These are phyloP conservation scores for Ormyrus rosae DNA, from an alignment of 2,888 invertebrate species.

Conservation along the genomic window DNA sequence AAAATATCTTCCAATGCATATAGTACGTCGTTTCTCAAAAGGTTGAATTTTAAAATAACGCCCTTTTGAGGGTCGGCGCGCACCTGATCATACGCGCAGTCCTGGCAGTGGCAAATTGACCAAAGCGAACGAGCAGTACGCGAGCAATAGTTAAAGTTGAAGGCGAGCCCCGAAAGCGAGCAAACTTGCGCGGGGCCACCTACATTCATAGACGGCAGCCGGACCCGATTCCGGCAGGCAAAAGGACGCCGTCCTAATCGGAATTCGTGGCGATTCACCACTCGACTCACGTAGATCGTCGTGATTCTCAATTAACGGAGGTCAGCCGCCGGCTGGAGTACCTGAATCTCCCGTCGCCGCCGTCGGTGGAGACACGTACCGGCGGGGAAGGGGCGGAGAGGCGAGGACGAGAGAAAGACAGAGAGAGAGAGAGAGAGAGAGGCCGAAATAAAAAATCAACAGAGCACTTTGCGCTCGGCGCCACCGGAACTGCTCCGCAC, in stretches of 20 bases:
- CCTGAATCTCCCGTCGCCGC: neutral
- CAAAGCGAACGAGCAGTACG: neutral
- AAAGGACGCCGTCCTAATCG: constrained; percentile 45
- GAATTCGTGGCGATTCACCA: constrained; percentile 61
- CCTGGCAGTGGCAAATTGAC: constrained; percentile 25
- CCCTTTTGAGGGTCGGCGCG: no score
- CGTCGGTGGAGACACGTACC: constrained; percentile 41
- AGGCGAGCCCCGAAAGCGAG: constrained; percentile 17
- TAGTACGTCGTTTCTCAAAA: no score
- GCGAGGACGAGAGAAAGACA: constrained; percentile 16
- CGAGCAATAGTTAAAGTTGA: constrained; percentile 38
- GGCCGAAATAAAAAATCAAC: no score
- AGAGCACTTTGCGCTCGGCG: no score
- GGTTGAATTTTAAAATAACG: no score
- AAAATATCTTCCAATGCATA: no score
- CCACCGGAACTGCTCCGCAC: no score
- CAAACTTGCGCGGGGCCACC: neutral
- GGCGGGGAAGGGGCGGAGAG: constrained; percentile 1
- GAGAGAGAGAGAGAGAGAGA: constrained; percentile 11
- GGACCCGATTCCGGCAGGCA: constrained; percentile 49
- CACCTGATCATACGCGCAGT: no score
- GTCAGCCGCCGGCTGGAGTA: no score
- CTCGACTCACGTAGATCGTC: constrained; percentile 66
- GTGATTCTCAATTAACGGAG: constrained; percentile 69
- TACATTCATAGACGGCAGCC: constrained; percentile 40